These are phyloP conservation scores for Podabrus alpinus DNA, from an alignment of 2,888 invertebrate genomes.

Conservation along the genomic window DNA sequence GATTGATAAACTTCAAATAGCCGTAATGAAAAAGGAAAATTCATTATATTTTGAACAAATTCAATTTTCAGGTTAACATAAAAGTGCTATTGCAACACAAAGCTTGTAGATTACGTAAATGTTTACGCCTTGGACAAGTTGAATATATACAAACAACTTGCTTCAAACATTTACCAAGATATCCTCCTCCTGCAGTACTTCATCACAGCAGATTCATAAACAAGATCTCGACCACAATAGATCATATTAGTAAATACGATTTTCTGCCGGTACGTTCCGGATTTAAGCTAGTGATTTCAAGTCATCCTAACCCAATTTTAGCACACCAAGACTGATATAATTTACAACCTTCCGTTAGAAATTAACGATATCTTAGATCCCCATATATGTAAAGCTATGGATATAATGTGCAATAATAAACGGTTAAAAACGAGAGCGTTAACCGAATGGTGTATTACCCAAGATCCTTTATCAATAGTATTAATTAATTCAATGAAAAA, in stretches of 20 bases:
- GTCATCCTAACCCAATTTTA: not conserved
- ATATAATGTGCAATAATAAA: not conserved
- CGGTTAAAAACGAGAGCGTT: not conserved
- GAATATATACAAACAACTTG: not conserved
- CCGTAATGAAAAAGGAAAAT: not conserved
- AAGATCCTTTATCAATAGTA: not conserved
- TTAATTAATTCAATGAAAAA: conserved; percentile 46
- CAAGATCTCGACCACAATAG: not conserved
- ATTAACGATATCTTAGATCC: not conserved
- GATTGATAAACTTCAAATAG: conserved; percentile 7
- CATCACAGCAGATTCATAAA: not conserved
- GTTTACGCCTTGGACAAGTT: not conserved
- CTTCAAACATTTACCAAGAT: not conserved
- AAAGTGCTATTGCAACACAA: not conserved
- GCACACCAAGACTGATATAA: not conserved
- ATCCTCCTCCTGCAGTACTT: not conserved
- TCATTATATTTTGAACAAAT: not conserved
- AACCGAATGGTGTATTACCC: not conserved
- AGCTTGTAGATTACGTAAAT: not conserved
- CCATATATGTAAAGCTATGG: not conserved
- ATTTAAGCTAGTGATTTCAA: not conserved
- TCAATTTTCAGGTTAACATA: not conserved
- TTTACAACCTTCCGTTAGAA: not conserved
- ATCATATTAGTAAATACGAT: not conserved
- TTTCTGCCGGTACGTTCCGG: not conserved